Percentiles rank a stretch among this genome's conserved stretches.
phyloP scores from a whole-genome alignment of 2,888 invertebrate species.

The Eremobia ochroleuca region DNA sequence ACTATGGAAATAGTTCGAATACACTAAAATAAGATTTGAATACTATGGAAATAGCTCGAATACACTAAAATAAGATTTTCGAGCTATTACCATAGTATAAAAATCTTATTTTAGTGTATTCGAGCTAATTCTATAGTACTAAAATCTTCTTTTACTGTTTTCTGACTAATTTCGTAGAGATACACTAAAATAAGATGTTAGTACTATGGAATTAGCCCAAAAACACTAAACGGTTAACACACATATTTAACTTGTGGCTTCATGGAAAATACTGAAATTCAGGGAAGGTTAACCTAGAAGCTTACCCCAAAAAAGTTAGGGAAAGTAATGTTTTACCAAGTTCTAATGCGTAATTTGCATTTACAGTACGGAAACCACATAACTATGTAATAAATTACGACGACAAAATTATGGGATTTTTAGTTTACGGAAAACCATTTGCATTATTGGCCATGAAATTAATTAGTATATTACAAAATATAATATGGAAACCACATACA shows the following conservation, averaged over 20 bases:
- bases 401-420: too few species aligned
- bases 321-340: background rate
- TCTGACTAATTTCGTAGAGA: background rate
- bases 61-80: background rate
- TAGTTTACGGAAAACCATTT: too few species aligned
- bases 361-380: too few species aligned
- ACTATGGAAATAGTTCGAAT: background rate
- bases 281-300: background rate
- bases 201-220: too few species aligned
- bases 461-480: too few species aligned
- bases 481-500: too few species aligned
- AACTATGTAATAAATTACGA: too few species aligned
- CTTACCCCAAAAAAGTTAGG: background rate
- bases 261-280: conserved; percentile 1
- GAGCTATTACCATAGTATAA: too few species aligned
- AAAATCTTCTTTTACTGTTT: background rate
- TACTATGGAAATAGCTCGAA: background rate
- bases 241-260: conserved; percentile 1
- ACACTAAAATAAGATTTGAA: background rate
- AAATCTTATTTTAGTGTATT: background rate
- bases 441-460: too few species aligned
- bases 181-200: too few species aligned
- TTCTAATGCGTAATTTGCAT: background rate
- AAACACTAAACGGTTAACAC: background rate
- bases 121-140: background rate